Percentiles rank a stretch among this genome's conserved stretches.
Conservation (phyloP, 2,113 vertebrate species). For the Pseudorhombus dupliciocellatus region DNA sequence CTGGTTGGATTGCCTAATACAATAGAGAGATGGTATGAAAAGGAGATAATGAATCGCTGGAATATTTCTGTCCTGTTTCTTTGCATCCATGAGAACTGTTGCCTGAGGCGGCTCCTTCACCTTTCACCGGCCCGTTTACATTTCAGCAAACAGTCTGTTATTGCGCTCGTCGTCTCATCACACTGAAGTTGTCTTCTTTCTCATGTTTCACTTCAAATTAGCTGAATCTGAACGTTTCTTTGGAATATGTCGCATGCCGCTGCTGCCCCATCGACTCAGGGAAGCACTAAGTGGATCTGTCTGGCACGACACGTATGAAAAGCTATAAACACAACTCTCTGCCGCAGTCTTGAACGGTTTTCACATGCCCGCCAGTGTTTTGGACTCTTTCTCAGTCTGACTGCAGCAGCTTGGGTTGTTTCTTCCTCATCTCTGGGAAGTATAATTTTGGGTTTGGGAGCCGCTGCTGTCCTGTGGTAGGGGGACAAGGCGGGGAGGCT, state of each 20-base stretch:
- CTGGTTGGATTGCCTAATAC: constrained; percentile 71
- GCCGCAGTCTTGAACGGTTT: constrained; percentile 27
- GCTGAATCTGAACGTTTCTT: constrained; percentile 14
- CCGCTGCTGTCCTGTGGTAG: constrained; percentile 53
- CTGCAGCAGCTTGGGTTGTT: constrained; percentile 31
- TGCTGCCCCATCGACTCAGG: constrained; percentile 11
- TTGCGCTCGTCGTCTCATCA: background rate
- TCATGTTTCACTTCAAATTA: constrained; percentile 3
- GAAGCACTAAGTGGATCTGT: constrained; percentile 51
- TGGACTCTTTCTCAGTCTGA: constrained; percentile 36
- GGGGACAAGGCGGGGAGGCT: constrained; percentile 47
- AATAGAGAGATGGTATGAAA: constrained; percentile 67
- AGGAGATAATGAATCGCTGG: constrained; percentile 73
- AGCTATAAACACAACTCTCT: constrained; percentile 30
- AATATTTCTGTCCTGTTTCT: constrained; percentile 61
- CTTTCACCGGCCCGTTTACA: constrained; percentile 42
- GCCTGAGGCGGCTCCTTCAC: constrained; percentile 51
- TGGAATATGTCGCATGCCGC: constrained; percentile 27
- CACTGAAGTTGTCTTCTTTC: background rate
- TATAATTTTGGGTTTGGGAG: constrained; percentile 68
- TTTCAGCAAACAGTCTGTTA: constrained; percentile 34
- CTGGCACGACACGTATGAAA: constrained; percentile 27
- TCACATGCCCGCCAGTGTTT: constrained; percentile 40
- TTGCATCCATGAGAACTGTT: constrained; percentile 61
- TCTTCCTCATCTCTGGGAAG: constrained; percentile 55